Evolutionary conservation across 1,140 invertebrate species (phyloP), one percentile per base, ranked within the genome.

Genomic region (Lordiphosa mommai): DNA sequence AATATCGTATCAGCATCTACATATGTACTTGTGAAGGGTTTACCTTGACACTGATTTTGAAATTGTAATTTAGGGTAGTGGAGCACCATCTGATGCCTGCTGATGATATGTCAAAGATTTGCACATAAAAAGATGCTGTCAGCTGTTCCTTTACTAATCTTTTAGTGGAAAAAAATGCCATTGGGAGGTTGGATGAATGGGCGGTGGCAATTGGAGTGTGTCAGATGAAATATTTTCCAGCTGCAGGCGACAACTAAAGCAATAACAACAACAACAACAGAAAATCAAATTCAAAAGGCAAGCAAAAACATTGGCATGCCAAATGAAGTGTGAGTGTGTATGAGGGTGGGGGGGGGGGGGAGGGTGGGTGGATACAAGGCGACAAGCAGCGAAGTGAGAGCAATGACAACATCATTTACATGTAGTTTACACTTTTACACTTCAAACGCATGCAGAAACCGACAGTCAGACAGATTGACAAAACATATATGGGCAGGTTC

Each of bases 401-500:
- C 55, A 58, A 61, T 73, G 59, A 73, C 52, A 73, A 63, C 53
- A 57, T 67, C 58, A 56, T 73, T 55, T 71, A 71, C 50, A 44
- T 65, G 67, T 51, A 58, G 51, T 47, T 64, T 50, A 72, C 69
- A 72, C 61, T 55, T 72, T 14, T 55, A 34, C 29, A 30, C 16
- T 14, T 29, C 41, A 36, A 27, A 55, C 12, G 4, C 3, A 12
- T 37, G 43, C 27, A 41, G 6, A 14, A 12, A 43, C 34, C 10
- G 10, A 12, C 30, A 33, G 20, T 23, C 20, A 23, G 20, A 5
- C 20, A 23, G 20, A 6, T 23, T 23, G 20, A 23, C 20, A 23
- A 23, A 23, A 5, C 5, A 23, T 1, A 23, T 5, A 23, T 23
- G 9, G 4, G 12, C 7, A 20, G 29, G 34, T 13, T 36, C 2